These are phyloP conservation scores for Labia minor DNA, from an alignment of 2,888 invertebrate species.

Conservation along the genomic window DNA sequence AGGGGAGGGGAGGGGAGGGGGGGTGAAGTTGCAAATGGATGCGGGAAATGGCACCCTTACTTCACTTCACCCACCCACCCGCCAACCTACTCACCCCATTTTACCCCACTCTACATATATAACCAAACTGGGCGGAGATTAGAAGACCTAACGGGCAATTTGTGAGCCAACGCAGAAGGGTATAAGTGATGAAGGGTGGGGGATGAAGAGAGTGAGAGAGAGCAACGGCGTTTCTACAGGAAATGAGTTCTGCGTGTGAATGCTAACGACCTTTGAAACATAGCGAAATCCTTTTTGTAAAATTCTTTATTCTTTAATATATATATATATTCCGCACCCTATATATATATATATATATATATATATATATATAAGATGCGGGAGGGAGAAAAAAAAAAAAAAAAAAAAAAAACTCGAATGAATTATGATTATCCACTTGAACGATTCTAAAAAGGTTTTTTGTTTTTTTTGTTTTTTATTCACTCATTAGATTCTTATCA, in stretches of 20 bases:
- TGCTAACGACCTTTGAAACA: conserved; percentile 5
- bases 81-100: too few species aligned
- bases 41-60: conserved; percentile 1
- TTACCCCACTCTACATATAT: too few species aligned
- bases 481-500: too few species aligned
- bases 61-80: too few species aligned
- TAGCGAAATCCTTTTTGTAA: neutral
- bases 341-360: neutral
- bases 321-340: neutral
- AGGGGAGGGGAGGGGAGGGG: too few species aligned
- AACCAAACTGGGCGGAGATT: neutral
- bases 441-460: too few species aligned
- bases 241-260: conserved; percentile 13
- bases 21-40: conserved; percentile 13
- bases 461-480: too few species aligned
- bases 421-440: conserved; percentile 1
- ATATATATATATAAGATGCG: too few species aligned
- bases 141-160: conserved; percentile 13
- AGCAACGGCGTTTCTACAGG: neutral
- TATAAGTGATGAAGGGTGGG: neutral
- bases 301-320: neutral
- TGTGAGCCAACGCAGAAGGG: neutral
- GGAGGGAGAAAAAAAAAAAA: neutral
- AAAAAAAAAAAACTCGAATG: neutral
- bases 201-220: neutral